Percentiles rank a stretch among this genome's conserved stretches.
Evolutionary conservation across 2,888 invertebrate species (phyloP).

Genomic region (Patella ulyssiponensis): DNA sequence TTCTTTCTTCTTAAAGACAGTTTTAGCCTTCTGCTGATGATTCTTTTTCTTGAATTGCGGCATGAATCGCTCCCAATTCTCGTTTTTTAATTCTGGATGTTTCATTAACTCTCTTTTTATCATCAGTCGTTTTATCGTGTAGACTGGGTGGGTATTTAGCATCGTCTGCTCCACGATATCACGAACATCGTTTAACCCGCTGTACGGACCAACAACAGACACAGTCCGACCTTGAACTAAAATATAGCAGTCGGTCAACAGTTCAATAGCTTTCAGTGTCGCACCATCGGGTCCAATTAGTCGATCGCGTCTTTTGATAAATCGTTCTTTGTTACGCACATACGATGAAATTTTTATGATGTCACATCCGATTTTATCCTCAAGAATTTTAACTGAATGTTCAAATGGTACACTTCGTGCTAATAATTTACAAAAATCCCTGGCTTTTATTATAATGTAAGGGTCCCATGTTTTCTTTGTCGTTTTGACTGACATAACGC

Average conservation of each 20-base stretch:
- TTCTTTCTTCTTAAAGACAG: constrained; percentile 89
- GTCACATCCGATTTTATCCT: constrained; percentile 93
- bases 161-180: constrained; percentile 96
- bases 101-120: constrained; percentile 95
- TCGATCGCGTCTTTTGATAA: constrained; percentile 93
- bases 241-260: constrained; percentile 96
- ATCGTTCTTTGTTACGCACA: constrained; percentile 89
- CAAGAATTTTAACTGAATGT: constrained; percentile 78
- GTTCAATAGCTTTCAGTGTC: constrained; percentile 94
- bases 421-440: constrained; percentile 94
- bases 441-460: constrained; percentile 93
- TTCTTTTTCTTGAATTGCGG: constrained; percentile 94
- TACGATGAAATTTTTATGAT: constrained; percentile 95
- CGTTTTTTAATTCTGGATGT: constrained; percentile 90
- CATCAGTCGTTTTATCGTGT: constrained; percentile 95
- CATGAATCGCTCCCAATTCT: constrained; percentile 96
- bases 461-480: constrained; percentile 98
- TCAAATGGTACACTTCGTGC: constrained; percentile 97
- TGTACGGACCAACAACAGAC: constrained; percentile 94
- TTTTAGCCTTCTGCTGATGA: constrained; percentile 89
- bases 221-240: constrained; percentile 98
- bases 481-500: constrained; percentile 94
- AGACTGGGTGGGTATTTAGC: constrained; percentile 99
- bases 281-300: constrained; percentile 98
- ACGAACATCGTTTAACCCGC: constrained; percentile 80